Percentiles rank a stretch among this genome's conserved stretches.
Evolutionary conservation across 2,113 vertebrate genomes (phyloP).

Genomic region (Lagopus muta): DNA sequence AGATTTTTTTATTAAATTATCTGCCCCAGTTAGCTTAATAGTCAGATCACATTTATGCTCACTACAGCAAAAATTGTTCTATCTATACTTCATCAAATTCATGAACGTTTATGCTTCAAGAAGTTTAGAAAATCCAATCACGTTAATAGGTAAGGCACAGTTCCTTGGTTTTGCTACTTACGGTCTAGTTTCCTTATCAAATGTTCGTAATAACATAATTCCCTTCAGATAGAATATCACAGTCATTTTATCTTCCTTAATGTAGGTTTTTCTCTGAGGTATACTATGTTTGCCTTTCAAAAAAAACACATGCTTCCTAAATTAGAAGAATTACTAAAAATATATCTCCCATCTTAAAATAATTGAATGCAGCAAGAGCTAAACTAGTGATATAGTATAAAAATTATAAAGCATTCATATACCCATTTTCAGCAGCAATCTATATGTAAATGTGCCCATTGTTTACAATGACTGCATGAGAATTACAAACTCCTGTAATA

Average conservation of each 20-base stretch:
- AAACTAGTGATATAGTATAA: neutral
- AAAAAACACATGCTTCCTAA: neutral
- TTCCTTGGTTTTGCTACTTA: conserved; percentile 52
- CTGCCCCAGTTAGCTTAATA: conserved; percentile 63
- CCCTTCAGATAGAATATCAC: neutral
- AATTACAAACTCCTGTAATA: neutral
- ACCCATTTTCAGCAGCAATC: neutral
- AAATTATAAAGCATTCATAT: neutral
- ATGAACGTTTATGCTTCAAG: conserved; percentile 54
- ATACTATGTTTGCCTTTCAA: conserved; percentile 1
- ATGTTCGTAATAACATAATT: conserved; percentile 50
- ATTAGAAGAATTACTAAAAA: conserved; percentile 43
- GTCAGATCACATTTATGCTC: conserved; percentile 52
- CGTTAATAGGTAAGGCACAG: conserved; percentile 53
- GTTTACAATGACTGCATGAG: neutral
- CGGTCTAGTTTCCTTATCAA: conserved; percentile 47
- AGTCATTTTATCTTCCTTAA: conserved; percentile 12
- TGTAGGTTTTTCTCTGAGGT: neutral
- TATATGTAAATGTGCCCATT: conserved; percentile 7
- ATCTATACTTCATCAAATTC: conserved; percentile 69
- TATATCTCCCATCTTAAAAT: neutral
- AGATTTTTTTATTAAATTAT: conserved; percentile 58
- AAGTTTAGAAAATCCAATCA: conserved; percentile 48
- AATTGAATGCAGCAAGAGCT: neutral
- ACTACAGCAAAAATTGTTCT: conserved; percentile 58